Percentiles rank a stretch among this genome's conserved stretches.
Conservation (phyloP, 2,797 vertebrate genomes). For the Cheirogaleus major region DNA sequence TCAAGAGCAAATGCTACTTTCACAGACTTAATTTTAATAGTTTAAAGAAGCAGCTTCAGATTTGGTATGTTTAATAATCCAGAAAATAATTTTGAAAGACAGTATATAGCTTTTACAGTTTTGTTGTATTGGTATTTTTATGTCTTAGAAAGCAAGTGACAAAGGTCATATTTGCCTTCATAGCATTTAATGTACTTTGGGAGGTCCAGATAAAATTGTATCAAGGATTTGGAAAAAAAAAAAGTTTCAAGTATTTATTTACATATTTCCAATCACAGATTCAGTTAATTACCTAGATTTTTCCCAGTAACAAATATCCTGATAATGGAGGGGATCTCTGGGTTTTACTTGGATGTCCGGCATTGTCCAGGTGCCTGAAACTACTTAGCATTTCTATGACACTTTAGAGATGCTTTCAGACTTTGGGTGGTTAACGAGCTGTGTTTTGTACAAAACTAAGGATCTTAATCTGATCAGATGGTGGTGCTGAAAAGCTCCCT, state of each 20-base stretch:
- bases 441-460: slow-evolving; percentile 67
- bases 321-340: slow-evolving; percentile 56
- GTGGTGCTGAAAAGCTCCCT: slow-evolving; percentile 72
- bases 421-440: slow-evolving; percentile 75
- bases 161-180: slow-evolving; percentile 44
- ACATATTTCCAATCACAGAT: slow-evolving; percentile 51
- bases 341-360: slow-evolving; percentile 43
- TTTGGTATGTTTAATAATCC: neutral
- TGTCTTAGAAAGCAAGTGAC: slow-evolving; percentile 32
- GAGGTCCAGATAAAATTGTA: slow-evolving; percentile 23
- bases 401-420: slow-evolving; percentile 78
- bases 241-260: slow-evolving; percentile 62
- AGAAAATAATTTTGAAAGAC: slow-evolving; percentile 6
- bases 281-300: slow-evolving; percentile 60
- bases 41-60: slow-evolving; percentile 21
- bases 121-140: neutral
- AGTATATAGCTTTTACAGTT: neutral
- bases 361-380: slow-evolving; percentile 68
- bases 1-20: neutral
- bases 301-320: slow-evolving; percentile 58
- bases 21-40: neutral
- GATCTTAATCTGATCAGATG: slow-evolving; percentile 79
- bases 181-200: neutral
- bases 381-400: slow-evolving; percentile 81
- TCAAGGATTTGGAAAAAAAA: slow-evolving; percentile 3